Base-by-base conservation (phyloP, 2,113 vertebrate genomes). In the Microcebus ravelobensis region DNA sequence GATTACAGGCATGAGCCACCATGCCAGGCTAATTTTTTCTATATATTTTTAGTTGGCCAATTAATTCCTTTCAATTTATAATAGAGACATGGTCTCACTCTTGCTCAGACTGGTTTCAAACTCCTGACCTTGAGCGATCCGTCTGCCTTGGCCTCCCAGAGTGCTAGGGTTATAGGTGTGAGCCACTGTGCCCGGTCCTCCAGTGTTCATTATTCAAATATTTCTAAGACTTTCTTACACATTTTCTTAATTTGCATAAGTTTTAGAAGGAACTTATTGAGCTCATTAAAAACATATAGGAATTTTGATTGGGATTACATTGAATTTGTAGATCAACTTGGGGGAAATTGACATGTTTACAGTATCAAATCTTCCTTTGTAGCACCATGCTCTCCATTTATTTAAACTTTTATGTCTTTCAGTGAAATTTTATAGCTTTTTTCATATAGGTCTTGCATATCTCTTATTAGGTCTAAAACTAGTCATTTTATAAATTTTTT, bases 401-500 rank as follows among this genome's bases (percentile, higher is more conserved):
- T 45, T 89, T 86, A 68, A 42, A 61, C 23, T 73, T 88, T 85
- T 89, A 68, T 84, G 25, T 34, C 85, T 86, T 81, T 76, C 50
- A 81, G 67, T 52, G 87, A 90, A 70, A 36, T 31, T 63, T n/a
- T 83, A 55, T 87, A 48, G 17, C 86, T 77, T 71, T 87, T 52
- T 95, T 91, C 61, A 84, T 71, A 55, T 34, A 50, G 34, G 55
- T 83, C 55, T 79, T 52, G 27, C 45, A 79, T 81, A 71, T 59
- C 87, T 93, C 52, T 71, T 87, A 6, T 67, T 93, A 83, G 55
- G 29, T 71, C 77, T 96, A 97, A 93, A 91, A 79, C 48, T 55
- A 39, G n/a, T 84, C 34, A 82, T 63, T 91, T 76, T 86, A 76
- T 36, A 73, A 77, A 77, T 68, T 61, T 59, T 52, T 10, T 23